Evolutionary conservation across 2,113 vertebrate species (phyloP).

Genomic region (Corythornis vintsioides): DNA sequence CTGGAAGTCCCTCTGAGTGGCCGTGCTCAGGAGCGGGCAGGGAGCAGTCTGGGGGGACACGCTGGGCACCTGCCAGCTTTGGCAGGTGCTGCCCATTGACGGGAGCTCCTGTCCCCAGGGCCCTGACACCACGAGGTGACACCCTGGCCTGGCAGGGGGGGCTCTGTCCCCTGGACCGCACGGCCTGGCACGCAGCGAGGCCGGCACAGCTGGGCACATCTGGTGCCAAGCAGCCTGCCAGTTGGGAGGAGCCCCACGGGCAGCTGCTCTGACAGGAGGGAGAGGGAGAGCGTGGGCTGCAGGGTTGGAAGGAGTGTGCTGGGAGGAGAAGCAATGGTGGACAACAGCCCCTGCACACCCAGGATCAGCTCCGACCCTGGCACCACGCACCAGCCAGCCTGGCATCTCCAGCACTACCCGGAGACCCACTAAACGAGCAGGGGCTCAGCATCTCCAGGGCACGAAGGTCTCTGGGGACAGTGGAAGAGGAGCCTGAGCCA

Average conservation of each 20-base stretch:
- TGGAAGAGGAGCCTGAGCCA: neutral
- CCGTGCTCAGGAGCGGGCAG: neutral
- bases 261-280: neutral
- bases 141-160: neutral
- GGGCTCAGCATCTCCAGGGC: neutral
- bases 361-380: accelerated
- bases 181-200: neutral
- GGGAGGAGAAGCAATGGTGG: accelerated
- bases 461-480: accelerated
- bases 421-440: neutral
- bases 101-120: neutral
- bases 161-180: accelerated
- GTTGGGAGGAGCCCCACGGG: neutral
- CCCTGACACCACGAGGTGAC: neutral
- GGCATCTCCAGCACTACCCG: neutral
- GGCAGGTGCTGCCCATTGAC: neutral
- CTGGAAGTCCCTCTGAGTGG: neutral
- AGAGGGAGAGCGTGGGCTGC: neutral
- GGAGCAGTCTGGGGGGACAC: neutral
- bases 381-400: accelerated
- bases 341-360: no score
- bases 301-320: accelerated
- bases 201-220: constrained; percentile 3
- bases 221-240: neutral
- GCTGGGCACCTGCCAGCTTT: neutral